phyloP scores from a whole-genome alignment of 2,888 invertebrate species.

The Cheilosia pagana region DNA sequence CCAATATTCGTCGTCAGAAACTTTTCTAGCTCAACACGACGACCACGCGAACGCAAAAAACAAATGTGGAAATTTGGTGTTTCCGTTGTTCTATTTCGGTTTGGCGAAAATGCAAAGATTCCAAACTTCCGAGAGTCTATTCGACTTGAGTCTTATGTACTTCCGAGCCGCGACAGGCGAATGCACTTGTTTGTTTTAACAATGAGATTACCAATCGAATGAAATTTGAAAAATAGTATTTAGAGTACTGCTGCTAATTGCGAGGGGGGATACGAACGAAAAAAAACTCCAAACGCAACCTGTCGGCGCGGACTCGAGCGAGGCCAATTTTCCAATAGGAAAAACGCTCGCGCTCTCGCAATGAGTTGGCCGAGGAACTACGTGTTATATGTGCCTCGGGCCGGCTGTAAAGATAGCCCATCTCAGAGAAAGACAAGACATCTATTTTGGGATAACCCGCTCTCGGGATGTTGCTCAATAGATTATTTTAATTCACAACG shows the following conservation, averaged over 20 bases:
- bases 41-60: slow-evolving; percentile 14
- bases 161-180: slow-evolving; percentile 16
- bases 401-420: slow-evolving; percentile 5
- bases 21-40: slow-evolving; percentile 20
- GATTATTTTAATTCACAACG: slow-evolving; percentile 56
- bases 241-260: slow-evolving; percentile 55
- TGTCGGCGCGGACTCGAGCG: slow-evolving; percentile 37
- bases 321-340: slow-evolving; percentile 55
- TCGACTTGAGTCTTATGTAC: slow-evolving; percentile 5
- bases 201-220: slow-evolving; percentile 33
- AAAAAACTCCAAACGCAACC: slow-evolving; percentile 60
- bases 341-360: slow-evolving; percentile 22
- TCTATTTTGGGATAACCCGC: slow-evolving; percentile 61
- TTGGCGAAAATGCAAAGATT: slow-evolving; percentile 29
- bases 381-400: neutral
- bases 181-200: slow-evolving; percentile 51
- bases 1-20: slow-evolving; percentile 1
- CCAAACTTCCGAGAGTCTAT: slow-evolving; percentile 16
- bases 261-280: neutral
- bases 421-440: slow-evolving; percentile 26
- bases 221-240: slow-evolving; percentile 16
- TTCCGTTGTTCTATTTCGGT: slow-evolving; percentile 40
- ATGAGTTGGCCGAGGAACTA: slow-evolving; percentile 12
- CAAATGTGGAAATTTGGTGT: slow-evolving; percentile 9
- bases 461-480: slow-evolving; percentile 61